These are phyloP conservation scores for Thecocarcelia acutangulata DNA, from an alignment of 2,888 invertebrate genomes.

Conservation along the genomic window DNA sequence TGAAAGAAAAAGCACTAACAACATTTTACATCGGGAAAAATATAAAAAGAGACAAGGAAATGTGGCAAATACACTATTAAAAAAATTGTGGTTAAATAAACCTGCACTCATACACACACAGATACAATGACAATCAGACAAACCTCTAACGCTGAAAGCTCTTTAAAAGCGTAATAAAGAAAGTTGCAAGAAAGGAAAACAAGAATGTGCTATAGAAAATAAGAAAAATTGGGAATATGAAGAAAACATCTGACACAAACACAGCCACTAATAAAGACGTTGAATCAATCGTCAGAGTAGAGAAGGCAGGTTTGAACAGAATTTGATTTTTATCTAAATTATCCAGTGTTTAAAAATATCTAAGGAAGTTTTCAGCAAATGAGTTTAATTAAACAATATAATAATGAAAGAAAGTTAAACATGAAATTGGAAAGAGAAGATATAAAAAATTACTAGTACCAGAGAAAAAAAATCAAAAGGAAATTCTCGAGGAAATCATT, in stretches of 20 bases:
- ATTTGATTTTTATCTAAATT: constrained; percentile 63
- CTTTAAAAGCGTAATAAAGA: constrained; percentile 57
- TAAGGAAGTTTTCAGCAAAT: constrained; percentile 54
- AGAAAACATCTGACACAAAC: constrained; percentile 49
- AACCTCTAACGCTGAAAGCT: constrained; percentile 50
- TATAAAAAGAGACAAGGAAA: constrained; percentile 22
- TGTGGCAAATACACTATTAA: constrained; percentile 11
- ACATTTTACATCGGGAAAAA: constrained; percentile 15
- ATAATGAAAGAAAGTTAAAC: background rate
- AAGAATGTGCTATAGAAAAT: constrained; percentile 38
- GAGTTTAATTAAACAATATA: background rate
- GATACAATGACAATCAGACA: background rate
- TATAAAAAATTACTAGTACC: constrained; percentile 28
- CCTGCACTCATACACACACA: background rate
- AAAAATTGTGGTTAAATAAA: constrained; percentile 34
- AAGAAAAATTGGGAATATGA: constrained; percentile 42
- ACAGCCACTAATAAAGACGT: constrained; percentile 15
- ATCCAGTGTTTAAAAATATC: constrained; percentile 51
- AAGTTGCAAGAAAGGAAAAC: constrained; percentile 23
- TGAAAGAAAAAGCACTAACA: constrained; percentile 44
- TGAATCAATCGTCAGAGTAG: constrained; percentile 12
- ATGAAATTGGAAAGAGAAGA: constrained; percentile 23
- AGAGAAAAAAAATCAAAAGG: constrained; percentile 4
- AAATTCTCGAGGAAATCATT: constrained; percentile 34
- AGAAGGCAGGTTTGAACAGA: constrained; percentile 39